These are phyloP conservation scores for Pristionchus arcanus DNA, from an alignment of 2,888 invertebrate genomes.

Conservation along the genomic window DNA sequence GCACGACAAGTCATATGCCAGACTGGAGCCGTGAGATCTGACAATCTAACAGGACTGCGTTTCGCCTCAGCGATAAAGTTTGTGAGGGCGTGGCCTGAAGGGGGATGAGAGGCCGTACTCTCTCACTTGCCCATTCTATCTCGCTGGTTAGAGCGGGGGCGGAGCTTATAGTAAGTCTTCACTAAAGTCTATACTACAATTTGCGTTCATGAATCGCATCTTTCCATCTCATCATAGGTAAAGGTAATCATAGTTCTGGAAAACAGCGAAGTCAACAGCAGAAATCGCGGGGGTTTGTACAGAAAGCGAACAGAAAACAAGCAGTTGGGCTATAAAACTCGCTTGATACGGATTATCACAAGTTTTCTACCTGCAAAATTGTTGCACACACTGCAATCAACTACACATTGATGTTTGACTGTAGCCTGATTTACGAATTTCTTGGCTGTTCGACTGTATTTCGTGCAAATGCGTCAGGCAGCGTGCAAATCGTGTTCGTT, in stretches of 20 bases:
- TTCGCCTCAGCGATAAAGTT: too few relatives aligned
- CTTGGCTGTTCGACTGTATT: not conserved
- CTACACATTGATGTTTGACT: too few relatives aligned
- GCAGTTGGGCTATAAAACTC: too few relatives aligned
- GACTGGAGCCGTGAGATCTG: too few relatives aligned
- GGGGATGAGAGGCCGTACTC: not conserved
- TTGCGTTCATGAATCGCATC: not conserved
- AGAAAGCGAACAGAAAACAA: too few relatives aligned
- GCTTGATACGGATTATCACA: too few relatives aligned
- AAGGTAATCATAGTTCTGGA: not conserved
- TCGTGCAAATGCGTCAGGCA: not conserved
- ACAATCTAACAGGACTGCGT: too few relatives aligned
- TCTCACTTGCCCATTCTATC: not conserved
- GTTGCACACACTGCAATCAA: not conserved
- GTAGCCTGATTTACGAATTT: too few relatives aligned
- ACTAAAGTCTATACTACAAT: not conserved
- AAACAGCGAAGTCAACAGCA: not conserved
- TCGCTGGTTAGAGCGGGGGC: not conserved
- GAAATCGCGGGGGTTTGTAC: not conserved
- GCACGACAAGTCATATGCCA: too few relatives aligned
- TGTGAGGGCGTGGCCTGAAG: too few relatives aligned
- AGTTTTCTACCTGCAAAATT: not conserved
- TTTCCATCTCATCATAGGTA: not conserved
- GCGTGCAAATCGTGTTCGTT: not conserved
- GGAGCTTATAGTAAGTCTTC: not conserved